Conservation (phyloP, 2,888 invertebrate species). For the Cephus pulcher region DNA sequence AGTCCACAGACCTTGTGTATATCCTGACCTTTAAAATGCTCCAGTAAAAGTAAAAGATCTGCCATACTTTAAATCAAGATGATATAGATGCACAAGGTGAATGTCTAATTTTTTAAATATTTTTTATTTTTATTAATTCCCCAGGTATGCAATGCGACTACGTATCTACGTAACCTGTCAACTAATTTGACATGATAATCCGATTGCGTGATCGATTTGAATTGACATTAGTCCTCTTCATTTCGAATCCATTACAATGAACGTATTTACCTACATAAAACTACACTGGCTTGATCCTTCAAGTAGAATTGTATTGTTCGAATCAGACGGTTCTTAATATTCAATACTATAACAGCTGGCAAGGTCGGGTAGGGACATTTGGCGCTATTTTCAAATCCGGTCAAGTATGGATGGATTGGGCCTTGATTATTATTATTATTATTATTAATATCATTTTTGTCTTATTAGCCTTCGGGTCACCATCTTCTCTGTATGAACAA, state of each 20-base stretch:
- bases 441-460: not conserved
- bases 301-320: not conserved
- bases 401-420: not conserved
- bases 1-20: conserved; percentile 16
- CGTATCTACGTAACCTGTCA: not conserved
- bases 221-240: not conserved
- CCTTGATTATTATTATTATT: not conserved
- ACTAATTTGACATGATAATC: not conserved
- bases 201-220: not conserved
- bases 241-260: not conserved
- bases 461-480: not conserved
- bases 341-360: not conserved
- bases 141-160: not conserved
- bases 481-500: not conserved
- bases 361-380: conserved; percentile 12
- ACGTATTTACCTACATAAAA: not conserved
- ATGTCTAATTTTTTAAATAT: not conserved
- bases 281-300: not conserved
- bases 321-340: not conserved
- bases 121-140: not conserved
- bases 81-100: not conserved
- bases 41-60: conserved; percentile 14
- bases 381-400: conserved; percentile 7
- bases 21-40: conserved; percentile 23
- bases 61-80: not conserved